phyloP scores from a whole-genome alignment of 2,888 invertebrate genomes.

The Nemurella pictetii region DNA sequence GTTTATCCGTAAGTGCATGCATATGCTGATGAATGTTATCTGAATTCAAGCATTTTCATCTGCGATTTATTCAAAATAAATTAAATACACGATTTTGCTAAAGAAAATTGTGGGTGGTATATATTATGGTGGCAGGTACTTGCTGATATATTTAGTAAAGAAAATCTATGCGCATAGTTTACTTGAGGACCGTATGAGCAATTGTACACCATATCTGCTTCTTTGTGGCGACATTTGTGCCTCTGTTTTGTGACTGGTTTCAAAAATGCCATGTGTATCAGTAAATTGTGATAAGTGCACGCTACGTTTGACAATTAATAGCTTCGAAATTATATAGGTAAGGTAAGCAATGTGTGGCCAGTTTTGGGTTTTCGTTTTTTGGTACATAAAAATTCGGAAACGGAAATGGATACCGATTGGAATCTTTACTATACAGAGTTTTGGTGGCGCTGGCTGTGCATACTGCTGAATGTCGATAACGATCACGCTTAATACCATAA shows the following conservation, averaged over 20 bases:
- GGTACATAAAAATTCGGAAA: neutral
- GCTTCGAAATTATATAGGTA: too few relatives aligned
- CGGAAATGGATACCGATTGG: neutral
- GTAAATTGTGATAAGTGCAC: too few relatives aligned
- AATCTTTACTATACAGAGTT: neutral
- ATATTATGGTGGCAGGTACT: neutral
- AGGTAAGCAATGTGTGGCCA: too few relatives aligned
- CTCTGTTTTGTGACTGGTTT: too few relatives aligned
- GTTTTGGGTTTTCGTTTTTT: too few relatives aligned
- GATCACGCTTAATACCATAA: conserved; percentile 7
- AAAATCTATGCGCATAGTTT: neutral
- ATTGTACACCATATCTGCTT: neutral
- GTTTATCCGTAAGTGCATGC: neutral
- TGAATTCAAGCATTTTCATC: neutral
- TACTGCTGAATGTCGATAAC: neutral
- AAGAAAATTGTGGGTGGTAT: neutral
- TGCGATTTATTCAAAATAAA: neutral
- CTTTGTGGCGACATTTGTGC: too few relatives aligned
- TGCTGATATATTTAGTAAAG: neutral
- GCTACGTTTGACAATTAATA: too few relatives aligned
- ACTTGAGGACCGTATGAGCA: too few relatives aligned
- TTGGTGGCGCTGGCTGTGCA: neutral
- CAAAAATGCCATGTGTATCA: too few relatives aligned
- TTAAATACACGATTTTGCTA: conserved; percentile 10
- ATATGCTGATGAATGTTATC: neutral